A percentile compares a stretch with the other conserved stretches of the same genome.
These are phyloP conservation scores for Epirrita christyi DNA, from an alignment of 2,888 invertebrate genomes.

Conservation along the genomic window DNA sequence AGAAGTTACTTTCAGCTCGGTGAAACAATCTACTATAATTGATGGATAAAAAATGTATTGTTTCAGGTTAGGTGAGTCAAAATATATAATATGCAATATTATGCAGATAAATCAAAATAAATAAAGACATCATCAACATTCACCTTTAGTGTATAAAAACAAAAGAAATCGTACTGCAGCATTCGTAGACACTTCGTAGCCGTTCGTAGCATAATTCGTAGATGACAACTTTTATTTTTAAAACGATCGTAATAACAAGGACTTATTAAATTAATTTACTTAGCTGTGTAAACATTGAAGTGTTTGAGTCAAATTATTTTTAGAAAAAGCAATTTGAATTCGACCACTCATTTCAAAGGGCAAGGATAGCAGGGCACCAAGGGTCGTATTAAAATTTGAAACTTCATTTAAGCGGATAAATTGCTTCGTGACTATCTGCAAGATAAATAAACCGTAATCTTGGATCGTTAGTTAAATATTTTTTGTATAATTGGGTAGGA, in stretches of 20 bases:
- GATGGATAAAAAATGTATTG: background rate
- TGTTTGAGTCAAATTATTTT: slow-evolving; percentile 51
- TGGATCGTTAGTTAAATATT: slow-evolving; percentile 65
- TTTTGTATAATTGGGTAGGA: slow-evolving; percentile 45
- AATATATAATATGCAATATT: too few relatives aligned
- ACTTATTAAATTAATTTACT: slow-evolving; percentile 4
- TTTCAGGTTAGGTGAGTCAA: background rate
- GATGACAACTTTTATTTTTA: too few relatives aligned
- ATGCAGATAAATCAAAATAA: too few relatives aligned
- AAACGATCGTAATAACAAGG: background rate
- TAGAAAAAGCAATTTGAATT: slow-evolving; percentile 76
- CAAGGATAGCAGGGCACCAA: slow-evolving; percentile 54
- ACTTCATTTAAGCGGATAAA: slow-evolving; percentile 78
- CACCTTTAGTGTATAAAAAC: too few relatives aligned
- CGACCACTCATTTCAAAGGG: slow-evolving; percentile 72
- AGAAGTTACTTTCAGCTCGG: too few relatives aligned
- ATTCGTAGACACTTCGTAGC: background rate
- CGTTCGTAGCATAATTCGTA: slow-evolving; percentile 8
- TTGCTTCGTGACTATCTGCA: slow-evolving; percentile 78
- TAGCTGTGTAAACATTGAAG: slow-evolving; percentile 10
- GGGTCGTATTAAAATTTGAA: slow-evolving; percentile 78
- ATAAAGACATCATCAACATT: too few relatives aligned
- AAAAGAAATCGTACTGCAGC: background rate
- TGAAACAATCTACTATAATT: too few relatives aligned
- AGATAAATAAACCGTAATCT: slow-evolving; percentile 76